phyloP scores from a whole-genome alignment of 2,888 invertebrate species.

The Drosophila colorata region DNA sequence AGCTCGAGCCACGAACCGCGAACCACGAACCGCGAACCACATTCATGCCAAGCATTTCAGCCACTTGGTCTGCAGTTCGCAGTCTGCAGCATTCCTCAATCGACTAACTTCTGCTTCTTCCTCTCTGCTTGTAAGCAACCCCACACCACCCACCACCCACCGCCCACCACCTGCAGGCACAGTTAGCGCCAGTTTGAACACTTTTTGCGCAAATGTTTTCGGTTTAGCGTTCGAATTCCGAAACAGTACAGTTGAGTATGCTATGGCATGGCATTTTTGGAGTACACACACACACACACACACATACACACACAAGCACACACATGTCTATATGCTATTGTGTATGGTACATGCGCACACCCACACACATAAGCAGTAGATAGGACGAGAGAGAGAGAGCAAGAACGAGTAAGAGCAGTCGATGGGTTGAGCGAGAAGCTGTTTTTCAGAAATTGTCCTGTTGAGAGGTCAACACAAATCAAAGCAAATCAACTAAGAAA shows the following conservation, averaged over 20 bases:
- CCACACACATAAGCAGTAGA: constrained; percentile 23
- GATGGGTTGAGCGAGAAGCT: neutral
- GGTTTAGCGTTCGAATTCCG: constrained; percentile 75
- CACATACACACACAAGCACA: constrained; percentile 20
- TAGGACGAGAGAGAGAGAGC: neutral
- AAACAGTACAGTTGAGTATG: constrained; percentile 78
- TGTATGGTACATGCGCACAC: constrained; percentile 65
- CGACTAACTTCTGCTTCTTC: constrained; percentile 25
- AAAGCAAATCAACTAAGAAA: constrained; percentile 19
- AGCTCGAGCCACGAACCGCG: constrained; percentile 1
- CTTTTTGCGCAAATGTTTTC: constrained; percentile 75
- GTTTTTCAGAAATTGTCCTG: constrained; percentile 37
- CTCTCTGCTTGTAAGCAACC: neutral
- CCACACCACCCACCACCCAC: neutral
- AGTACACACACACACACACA: constrained; percentile 40
- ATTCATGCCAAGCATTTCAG: constrained; percentile 53
- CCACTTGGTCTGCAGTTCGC: constrained; percentile 55
- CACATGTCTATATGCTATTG: constrained; percentile 35
- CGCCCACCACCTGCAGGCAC: constrained; percentile 17
- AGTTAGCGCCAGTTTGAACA: constrained; percentile 64
- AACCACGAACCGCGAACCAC: constrained; percentile 31
- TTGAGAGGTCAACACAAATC: constrained; percentile 46
- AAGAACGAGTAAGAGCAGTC: neutral
- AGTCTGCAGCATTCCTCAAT: constrained; percentile 37
- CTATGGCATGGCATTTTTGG: constrained; percentile 72